Percentiles rank a stretch among this genome's conserved stretches.
Evolutionary conservation across 2,797 vertebrate species (phyloP).

Genomic region (Todus mexicanus): DNA sequence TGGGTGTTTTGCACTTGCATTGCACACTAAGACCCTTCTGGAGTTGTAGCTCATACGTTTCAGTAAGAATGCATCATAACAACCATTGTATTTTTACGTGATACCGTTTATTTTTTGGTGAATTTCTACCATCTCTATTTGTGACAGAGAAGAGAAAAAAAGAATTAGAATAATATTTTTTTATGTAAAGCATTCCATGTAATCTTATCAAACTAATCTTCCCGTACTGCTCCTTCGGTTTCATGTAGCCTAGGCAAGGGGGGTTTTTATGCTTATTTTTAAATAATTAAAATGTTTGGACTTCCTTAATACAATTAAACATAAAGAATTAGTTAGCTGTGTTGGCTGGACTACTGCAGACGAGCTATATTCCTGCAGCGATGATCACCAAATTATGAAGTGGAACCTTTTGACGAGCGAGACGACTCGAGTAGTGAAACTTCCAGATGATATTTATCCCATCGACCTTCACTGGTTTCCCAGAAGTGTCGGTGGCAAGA

Average conservation of each 20-base stretch:
- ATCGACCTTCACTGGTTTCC: slow-evolving; percentile 94
- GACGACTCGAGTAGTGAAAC: slow-evolving; percentile 82
- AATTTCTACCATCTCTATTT: neutral
- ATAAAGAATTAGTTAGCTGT: slow-evolving; percentile 88
- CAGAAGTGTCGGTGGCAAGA: slow-evolving; percentile 86
- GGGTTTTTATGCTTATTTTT: neutral
- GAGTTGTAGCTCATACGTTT: neutral
- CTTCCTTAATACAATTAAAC: slow-evolving; percentile 74
- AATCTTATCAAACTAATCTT: neutral
- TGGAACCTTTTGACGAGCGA: slow-evolving; percentile 92
- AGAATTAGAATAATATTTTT: neutral
- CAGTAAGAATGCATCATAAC: neutral
- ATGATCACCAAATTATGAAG: slow-evolving; percentile 92
- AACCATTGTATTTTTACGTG: neutral
- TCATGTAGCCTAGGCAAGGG: neutral
- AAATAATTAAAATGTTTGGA: neutral
- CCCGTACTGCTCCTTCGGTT: neutral
- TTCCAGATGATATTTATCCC: slow-evolving; percentile 90
- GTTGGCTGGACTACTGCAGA: slow-evolving; percentile 94
- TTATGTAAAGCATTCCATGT: rapidly evolving
- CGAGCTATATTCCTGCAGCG: slow-evolving; percentile 92
- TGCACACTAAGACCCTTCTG: neutral
- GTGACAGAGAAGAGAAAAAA: neutral
- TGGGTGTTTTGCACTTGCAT: neutral
- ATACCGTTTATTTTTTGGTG: neutral